Conservation (phyloP, 2,797 vertebrate genomes). For the Sebastes goodei region DNA sequence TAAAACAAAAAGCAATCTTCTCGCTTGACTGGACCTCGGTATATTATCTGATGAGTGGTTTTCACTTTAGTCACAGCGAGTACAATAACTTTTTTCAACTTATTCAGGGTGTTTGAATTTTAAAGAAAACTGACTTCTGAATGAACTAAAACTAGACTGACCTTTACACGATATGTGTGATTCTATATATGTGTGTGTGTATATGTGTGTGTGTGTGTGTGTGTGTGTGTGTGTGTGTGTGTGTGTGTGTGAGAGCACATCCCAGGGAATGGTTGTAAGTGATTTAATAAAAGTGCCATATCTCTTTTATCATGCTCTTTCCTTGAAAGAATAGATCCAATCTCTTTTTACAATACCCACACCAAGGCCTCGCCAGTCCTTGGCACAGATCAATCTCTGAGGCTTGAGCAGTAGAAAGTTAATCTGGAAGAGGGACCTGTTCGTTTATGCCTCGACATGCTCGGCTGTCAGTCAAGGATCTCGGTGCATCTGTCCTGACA, state of each 20-base stretch:
- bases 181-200: not conserved
- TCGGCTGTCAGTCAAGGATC: constrained; percentile 55
- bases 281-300: constrained; percentile 51
- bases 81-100: not conserved
- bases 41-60: not conserved
- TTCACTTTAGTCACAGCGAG: not conserved
- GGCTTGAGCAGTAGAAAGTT: constrained; percentile 53
- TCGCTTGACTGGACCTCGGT: not conserved
- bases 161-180: not conserved
- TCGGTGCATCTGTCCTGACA: constrained; percentile 40
- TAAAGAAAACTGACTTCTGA: not conserved
- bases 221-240: not conserved
- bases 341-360: constrained; percentile 54
- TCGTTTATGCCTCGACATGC: constrained; percentile 41
- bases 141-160: not conserved
- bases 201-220: not conserved
- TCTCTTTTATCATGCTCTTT: constrained; percentile 40
- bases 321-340: constrained; percentile 62
- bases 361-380: constrained; percentile 33
- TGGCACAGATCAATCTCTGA: constrained; percentile 55
- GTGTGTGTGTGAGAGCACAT: not conserved
- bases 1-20: not conserved
- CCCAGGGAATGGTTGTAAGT: constrained; percentile 24
- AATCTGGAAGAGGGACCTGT: constrained; percentile 51
- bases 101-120: not conserved